A percentile compares a stretch with the other conserved stretches of the same genome.
Evolutionary conservation across 1,140 invertebrate genomes (phyloP).

Genomic region (Lasaia peninsularis): DNA sequence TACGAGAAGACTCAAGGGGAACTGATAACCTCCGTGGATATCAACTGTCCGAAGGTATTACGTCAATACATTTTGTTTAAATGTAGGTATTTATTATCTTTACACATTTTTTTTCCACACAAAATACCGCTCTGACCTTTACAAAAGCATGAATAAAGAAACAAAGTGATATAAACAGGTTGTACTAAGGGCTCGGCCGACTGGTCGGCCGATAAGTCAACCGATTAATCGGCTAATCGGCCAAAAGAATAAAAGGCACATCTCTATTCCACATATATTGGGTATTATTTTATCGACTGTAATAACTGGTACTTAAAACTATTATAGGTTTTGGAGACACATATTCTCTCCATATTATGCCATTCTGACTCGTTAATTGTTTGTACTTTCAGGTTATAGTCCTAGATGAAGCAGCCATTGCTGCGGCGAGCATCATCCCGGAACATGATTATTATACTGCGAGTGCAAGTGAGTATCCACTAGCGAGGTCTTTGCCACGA

Average conservation of each 20-base stretch:
- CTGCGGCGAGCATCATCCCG: slow-evolving; percentile 70
- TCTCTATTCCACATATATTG: no score
- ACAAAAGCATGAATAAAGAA: no score
- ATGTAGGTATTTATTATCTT: background rate
- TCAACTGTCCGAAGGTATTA: slow-evolving; percentile 60
- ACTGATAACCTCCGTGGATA: slow-evolving; percentile 35
- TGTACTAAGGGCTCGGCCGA: no score
- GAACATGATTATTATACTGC: slow-evolving; percentile 64
- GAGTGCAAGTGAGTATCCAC: slow-evolving; percentile 53
- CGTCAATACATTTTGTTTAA: background rate
- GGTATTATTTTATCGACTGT: no score
- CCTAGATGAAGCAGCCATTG: slow-evolving; percentile 69
- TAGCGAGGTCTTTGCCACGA: no score
- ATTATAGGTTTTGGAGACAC: no score
- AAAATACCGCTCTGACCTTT: background rate
- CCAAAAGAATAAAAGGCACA: no score
- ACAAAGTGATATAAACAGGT: no score
- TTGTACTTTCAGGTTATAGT: slow-evolving; percentile 62
- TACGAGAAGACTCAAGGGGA: slow-evolving; percentile 36
- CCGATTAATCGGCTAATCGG: no score
- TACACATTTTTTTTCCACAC: background rate
- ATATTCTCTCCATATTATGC: no score
- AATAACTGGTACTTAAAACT: no score
- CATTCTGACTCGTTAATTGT: background rate
- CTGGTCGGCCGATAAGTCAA: no score